Conservation (phyloP, 2,113 vertebrate species). For the Oplegnathus fasciatus region DNA sequence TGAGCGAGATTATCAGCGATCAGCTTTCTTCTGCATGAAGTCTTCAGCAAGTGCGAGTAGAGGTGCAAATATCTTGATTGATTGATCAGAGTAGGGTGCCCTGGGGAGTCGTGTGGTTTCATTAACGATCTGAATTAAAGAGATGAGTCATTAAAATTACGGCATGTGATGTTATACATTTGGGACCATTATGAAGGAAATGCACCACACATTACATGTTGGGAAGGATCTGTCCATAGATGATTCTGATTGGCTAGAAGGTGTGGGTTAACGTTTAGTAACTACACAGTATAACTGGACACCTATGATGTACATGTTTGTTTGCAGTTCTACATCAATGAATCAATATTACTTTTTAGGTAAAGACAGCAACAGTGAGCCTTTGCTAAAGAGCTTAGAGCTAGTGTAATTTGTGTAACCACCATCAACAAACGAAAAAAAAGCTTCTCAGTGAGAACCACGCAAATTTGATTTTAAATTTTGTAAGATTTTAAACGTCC, state of each 20-base stretch:
- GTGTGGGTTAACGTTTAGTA: background rate
- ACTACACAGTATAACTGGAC: background rate
- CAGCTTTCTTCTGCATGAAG: slow-evolving; percentile 20
- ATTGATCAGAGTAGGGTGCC: background rate
- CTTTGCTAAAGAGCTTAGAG: background rate
- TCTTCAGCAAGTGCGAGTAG: slow-evolving; percentile 15
- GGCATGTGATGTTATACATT: slow-evolving; percentile 1
- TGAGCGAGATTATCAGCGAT: slow-evolving; percentile 25
- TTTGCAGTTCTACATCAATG: background rate
- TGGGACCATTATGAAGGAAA: background rate
- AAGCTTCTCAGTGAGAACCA: background rate
- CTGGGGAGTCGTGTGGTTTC: background rate
- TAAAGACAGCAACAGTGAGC: background rate
- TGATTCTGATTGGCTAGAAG: background rate
- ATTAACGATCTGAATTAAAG: slow-evolving; percentile 27
- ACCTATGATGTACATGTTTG: too few species aligned
- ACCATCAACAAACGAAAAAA: background rate
- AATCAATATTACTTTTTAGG: background rate
- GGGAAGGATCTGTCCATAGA: background rate
- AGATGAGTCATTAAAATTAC: background rate
- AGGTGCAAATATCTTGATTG: slow-evolving; percentile 29
- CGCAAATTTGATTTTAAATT: too few species aligned
- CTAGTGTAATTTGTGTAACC: background rate
- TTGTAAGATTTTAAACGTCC: too few species aligned
- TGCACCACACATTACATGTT: background rate